Evolutionary conservation across 1,140 invertebrate species (phyloP).

Genomic region (Heterodera schachtii): DNA sequence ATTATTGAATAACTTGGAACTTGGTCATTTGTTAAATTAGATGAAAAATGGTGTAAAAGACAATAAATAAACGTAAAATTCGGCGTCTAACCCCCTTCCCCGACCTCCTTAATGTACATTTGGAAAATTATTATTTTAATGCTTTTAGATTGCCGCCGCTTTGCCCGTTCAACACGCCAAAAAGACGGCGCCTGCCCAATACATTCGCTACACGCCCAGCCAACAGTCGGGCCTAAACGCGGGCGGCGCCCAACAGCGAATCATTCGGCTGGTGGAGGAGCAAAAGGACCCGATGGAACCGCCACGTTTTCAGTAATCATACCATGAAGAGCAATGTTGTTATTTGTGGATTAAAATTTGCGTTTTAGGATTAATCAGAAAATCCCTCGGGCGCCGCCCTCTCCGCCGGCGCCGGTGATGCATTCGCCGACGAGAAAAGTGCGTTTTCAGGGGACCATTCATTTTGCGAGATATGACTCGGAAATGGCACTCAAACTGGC

Average conservation of each 20-base stretch:
- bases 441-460: background rate
- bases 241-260: slow-evolving; percentile 94
- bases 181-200: slow-evolving; percentile 86
- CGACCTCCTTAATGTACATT: no score
- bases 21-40: no score
- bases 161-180: slow-evolving; percentile 89
- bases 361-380: slow-evolving; percentile 69
- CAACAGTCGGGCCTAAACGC: slow-evolving; percentile 77
- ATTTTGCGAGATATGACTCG: no score
- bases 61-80: no score
- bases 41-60: no score
- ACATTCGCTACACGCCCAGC: slow-evolving; percentile 82
- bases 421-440: slow-evolving; percentile 92
- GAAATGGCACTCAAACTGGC: no score
- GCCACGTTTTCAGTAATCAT: slow-evolving; percentile 81
- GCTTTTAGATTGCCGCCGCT: slow-evolving; percentile 73
- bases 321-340: background rate
- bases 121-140: no score
- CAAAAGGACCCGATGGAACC: slow-evolving; percentile 98
- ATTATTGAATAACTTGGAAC: no score
- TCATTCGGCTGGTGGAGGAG: slow-evolving; percentile 92
- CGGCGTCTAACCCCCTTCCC: no score
- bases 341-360: background rate
- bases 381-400: slow-evolving; percentile 94
- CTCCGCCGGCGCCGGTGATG: slow-evolving; percentile 92